Base-by-base conservation (phyloP, 2,797 vertebrate species). In the Mastacembelus armatus region DNA sequence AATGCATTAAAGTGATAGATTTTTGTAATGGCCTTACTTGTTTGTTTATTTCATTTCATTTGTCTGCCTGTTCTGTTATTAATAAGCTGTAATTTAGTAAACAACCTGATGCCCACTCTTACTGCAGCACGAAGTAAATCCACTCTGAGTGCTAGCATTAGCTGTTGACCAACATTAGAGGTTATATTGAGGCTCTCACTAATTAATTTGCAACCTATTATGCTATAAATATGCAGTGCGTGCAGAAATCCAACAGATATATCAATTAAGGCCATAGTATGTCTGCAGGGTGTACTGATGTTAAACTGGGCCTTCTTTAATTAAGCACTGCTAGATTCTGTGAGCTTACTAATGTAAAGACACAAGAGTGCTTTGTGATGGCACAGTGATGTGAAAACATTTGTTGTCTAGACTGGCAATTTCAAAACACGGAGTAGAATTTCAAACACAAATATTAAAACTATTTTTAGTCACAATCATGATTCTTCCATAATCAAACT, bases 231-330 rank as follows among this genome's bases (percentile, higher is more conserved):
- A 51, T 18, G 0, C 0, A 2, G 16, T 32, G 33, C 39, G 44
- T 3, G n/a, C 7, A 45, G 21, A 63, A 57, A 54, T 43, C 52
- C 60, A 44, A 42, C 26, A 48, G 69, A 67, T 30, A 32, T 47
- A 42, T 74, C 47, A 76, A 58, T 78, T 68, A 68, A 66, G 60
- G 54, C 43, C 48, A 47, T 15, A 43, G 26, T 15, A 7, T 27
- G 62, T 71, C 81, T 75, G 43, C 18, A 50, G 65, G 68, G 59
- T 48, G 43, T 30, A 49, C n/a, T 74, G 39, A 61, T 61, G 65
- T 54, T 61, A 57, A 69, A 57, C 19, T 27, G 62, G 26, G 48
- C 47, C 42, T 55, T 7, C 29, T 29, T 70, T 70, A 80, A 79
- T 77, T 62, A 67, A 79, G 10, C 56, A 26, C 51, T 27, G 33